Evolutionary conservation across 2,113 vertebrate species (phyloP).

Genomic region (Chaetodon trifascialis): DNA sequence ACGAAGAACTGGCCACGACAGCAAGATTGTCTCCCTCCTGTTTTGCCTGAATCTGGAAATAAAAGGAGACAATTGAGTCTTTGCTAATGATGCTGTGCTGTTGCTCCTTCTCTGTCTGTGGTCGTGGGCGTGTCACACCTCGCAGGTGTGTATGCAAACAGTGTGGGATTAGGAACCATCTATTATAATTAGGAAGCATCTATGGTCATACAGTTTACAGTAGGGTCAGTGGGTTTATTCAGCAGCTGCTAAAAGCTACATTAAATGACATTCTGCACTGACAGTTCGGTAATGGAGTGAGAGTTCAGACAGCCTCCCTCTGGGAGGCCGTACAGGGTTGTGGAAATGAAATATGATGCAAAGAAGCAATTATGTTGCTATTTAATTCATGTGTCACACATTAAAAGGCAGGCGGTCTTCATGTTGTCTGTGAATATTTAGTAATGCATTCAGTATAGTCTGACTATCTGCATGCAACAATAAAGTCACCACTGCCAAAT

Average conservation of each 20-base stretch:
- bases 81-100: constrained; percentile 4
- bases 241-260: neutral
- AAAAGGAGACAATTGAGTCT: constrained; percentile 12
- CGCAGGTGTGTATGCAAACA: neutral
- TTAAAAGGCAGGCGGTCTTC: neutral
- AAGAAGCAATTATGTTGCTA: neutral
- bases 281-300: neutral
- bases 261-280: neutral
- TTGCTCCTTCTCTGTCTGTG: neutral
- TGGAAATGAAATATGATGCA: neutral
- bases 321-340: neutral
- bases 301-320: neutral
- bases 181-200: neutral
- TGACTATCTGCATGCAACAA: neutral
- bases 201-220: neutral
- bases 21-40: constrained; percentile 15
- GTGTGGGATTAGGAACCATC: neutral
- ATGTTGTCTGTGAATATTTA: neutral
- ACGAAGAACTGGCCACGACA: constrained; percentile 42
- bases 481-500: neutral
- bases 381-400: neutral
- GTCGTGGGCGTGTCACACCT: neutral
- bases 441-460: neutral
- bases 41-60: constrained; percentile 43
- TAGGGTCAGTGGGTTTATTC: neutral